phyloP scores from a whole-genome alignment of 2,888 invertebrate genomes.

The Julus scandinavius region DNA sequence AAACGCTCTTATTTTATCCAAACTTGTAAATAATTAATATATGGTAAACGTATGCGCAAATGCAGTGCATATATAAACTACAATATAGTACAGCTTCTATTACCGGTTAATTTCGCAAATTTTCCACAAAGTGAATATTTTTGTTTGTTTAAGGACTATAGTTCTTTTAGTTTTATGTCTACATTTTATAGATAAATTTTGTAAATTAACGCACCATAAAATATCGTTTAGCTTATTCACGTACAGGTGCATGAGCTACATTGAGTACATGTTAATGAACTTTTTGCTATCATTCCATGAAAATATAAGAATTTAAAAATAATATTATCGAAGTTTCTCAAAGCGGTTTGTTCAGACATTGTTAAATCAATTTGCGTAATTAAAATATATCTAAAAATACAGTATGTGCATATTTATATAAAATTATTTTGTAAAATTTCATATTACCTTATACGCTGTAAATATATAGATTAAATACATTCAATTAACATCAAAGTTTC shows the following conservation, averaged over 20 bases:
- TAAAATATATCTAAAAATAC: not conserved
- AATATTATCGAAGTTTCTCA: not conserved
- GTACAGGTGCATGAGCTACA: not conserved
- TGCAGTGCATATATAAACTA: too few species aligned
- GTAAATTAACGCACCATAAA: not conserved
- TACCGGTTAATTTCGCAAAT: too few species aligned
- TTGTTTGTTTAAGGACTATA: too few species aligned
- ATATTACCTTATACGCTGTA: not conserved
- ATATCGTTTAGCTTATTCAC: not conserved
- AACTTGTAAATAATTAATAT: too few species aligned
- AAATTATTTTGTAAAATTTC: constrained; percentile 19
- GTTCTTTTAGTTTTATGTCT: too few species aligned
- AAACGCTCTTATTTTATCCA: too few species aligned
- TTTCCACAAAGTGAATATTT: too few species aligned
- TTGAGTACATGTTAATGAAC: not conserved
- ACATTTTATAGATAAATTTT: not conserved
- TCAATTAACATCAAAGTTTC: not conserved
- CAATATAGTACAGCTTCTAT: too few species aligned
- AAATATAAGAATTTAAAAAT: not conserved
- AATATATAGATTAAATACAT: not conserved
- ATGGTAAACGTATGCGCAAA: too few species aligned
- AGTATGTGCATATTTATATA: constrained; percentile 14
- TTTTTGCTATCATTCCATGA: not conserved
- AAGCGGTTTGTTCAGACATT: not conserved
- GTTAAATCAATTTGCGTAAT: not conserved